Conservation (phyloP, 92 coral and sea anemone genomes). For the Zoanthus sociatus region DNA sequence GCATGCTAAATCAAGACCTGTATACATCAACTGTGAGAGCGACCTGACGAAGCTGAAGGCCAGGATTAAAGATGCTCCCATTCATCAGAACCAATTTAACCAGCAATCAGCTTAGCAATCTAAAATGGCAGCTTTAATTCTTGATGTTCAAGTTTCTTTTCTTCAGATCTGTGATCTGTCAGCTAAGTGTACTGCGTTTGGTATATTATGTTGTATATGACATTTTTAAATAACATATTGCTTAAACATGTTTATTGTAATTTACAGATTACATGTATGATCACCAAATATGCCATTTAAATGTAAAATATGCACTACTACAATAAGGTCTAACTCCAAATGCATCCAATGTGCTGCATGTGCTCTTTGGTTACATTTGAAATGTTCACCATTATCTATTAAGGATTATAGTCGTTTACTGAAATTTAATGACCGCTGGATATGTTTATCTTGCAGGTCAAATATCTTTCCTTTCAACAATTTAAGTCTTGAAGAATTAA, state of each 20-base stretch:
- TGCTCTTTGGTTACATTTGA: conserved; percentile 7
- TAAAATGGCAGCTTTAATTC: not conserved
- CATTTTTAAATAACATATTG: not conserved
- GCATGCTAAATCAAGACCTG: not conserved
- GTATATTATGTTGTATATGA: no score
- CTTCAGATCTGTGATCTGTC: not conserved
- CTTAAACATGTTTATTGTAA: not conserved
- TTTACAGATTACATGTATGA: conserved; percentile 1
- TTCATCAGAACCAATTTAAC: no score
- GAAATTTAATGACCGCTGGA: conserved; percentile 14
- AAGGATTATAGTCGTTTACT: conserved; percentile 4
- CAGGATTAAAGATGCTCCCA: not conserved
- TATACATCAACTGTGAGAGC: not conserved
- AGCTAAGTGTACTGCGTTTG: no score
- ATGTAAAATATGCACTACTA: not conserved
- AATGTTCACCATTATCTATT: conserved; percentile 6
- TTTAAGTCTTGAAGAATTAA: conserved; percentile 16
- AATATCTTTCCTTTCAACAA: conserved; percentile 36
- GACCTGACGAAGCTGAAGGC: conserved; percentile 1
- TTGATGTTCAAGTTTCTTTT: not conserved
- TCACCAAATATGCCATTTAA: conserved; percentile 4
- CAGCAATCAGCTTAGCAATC: no score
- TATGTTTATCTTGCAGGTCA: conserved; percentile 28
- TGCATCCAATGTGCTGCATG: conserved; percentile 9
- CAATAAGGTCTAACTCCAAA: conserved; percentile 7